A percentile compares a stretch with the other conserved stretches of the same genome.
Evolutionary conservation across 2,888 invertebrate genomes (phyloP).

Genomic region (Nasonia oneida): DNA sequence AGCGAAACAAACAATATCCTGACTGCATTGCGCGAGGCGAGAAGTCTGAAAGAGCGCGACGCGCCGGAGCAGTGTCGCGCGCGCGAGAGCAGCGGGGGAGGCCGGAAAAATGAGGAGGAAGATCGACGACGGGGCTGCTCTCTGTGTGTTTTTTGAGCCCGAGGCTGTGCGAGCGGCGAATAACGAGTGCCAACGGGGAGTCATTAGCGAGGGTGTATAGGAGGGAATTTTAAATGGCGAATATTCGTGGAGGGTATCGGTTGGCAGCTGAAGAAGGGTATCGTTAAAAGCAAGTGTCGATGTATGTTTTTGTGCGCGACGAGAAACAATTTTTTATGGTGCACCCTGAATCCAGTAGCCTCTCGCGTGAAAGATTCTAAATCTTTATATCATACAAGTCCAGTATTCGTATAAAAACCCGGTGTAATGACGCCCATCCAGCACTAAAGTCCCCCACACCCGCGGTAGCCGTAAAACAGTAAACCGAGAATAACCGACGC

Average conservation of each 20-base stretch:
- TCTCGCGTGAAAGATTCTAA: neutral
- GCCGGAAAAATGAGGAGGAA: conserved; percentile 23
- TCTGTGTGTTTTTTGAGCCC: neutral
- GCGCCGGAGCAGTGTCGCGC: conserved; percentile 37
- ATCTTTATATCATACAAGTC: neutral
- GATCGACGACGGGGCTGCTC: neutral
- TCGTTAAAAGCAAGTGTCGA: neutral
- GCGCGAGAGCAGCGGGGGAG: neutral
- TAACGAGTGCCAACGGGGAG: conserved; percentile 21
- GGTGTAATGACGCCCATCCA: neutral
- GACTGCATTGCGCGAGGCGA: conserved; percentile 71
- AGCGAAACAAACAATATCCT: conserved; percentile 78
- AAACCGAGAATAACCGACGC: neutral
- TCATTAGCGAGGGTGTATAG: conserved; percentile 1
- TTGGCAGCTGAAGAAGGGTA: neutral
- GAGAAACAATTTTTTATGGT: neutral
- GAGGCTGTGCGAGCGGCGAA: conserved; percentile 1
- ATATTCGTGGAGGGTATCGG: neutral
- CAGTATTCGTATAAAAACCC: neutral
- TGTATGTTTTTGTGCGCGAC: neutral
- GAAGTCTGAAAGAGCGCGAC: conserved; percentile 60
- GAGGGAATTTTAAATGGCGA: conserved; percentile 14
- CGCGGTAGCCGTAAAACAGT: neutral
- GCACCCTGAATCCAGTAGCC: too few species aligned
- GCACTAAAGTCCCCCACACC: neutral